Base-by-base conservation (phyloP, 1,140 invertebrate genomes). In the Drosophila persimilis region DNA sequence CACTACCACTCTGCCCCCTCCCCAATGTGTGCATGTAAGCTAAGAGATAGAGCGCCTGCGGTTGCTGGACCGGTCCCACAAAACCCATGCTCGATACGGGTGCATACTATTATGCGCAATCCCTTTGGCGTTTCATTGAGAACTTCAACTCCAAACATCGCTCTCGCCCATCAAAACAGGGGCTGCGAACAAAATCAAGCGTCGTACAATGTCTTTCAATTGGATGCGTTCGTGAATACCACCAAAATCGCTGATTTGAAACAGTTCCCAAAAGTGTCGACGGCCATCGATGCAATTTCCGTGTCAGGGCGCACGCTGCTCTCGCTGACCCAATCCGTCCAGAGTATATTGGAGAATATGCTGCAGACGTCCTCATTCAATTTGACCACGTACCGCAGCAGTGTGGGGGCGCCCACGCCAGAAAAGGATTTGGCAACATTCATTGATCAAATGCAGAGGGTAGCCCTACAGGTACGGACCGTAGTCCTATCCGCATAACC, bases 381-480 rank as follows among this genome's bases (percentile, higher is more conserved):
- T 92, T 92, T 96, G 20, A 95, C 95, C 4, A 93, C 93, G 53
- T 94, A 95, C 73, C 94, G 95, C 71, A 85, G 72, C 15, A 92
- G 93, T 58, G 92, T 93, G 52, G 93, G 93, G 58, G 93, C 94
- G n/a, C 93, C 94, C n/a, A 93, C 96, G 45, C 93, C 95, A 6
- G 94, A 93, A 47, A 95, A 94, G 84, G 95, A 96, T 90, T 89
- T 96, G 45, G 93, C 93, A 45, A 94, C 95, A 1, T 93, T 96
- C 53, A 94, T 95, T 13, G 94, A 96, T 84, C 95, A 96, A 89
- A 91, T 96, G 59, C 94, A 95, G 63, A 95, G 94, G 66, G 93
- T 96, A 29, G 94, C 95, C 2, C 93, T 94, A 31, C 95, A 96
- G 92, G 93, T 96, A 76, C 93, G 72, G 26, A 22, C 13, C 4